phyloP scores from a whole-genome alignment of 2,888 invertebrate species.

The Fissipunctia ypsillon region DNA sequence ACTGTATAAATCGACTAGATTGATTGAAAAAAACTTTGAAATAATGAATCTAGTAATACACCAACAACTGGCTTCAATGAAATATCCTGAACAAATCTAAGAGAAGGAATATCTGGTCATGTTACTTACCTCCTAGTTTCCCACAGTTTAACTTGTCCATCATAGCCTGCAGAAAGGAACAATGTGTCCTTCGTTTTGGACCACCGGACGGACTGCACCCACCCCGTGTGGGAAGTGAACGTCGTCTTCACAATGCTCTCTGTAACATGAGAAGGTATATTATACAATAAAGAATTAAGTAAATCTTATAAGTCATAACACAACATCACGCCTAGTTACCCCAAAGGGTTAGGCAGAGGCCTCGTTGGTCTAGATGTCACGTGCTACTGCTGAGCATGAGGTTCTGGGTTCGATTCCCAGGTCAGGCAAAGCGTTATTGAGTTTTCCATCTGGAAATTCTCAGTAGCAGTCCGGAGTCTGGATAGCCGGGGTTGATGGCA shows the following conservation, averaged over 20 bases:
- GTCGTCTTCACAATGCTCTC: slow-evolving; percentile 97
- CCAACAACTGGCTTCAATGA: neutral
- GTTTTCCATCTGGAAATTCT: too few species aligned
- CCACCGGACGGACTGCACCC: slow-evolving; percentile 98
- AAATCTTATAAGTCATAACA: neutral
- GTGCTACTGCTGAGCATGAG: too few species aligned
- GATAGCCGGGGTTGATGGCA: neutral
- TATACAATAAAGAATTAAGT: neutral
- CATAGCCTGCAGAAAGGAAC: slow-evolving; percentile 98
- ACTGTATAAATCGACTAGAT: neutral
- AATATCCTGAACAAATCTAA: neutral
- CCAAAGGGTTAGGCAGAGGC: neutral
- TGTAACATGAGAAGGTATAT: slow-evolving; percentile 72
- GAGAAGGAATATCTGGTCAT: neutral
- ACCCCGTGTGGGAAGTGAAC: slow-evolving; percentile 96
- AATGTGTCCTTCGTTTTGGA: slow-evolving; percentile 94
- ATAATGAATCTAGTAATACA: neutral
- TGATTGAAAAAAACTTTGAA: neutral
- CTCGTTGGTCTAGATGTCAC: too few species aligned
- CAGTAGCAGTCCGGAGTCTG: neutral
- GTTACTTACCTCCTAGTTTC: slow-evolving; percentile 95
- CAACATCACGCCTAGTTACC: neutral
- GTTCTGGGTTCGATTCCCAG: too few species aligned
- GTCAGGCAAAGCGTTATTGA: too few species aligned
- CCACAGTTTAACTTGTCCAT: slow-evolving; percentile 98